These are phyloP conservation scores for Sisor rabdophorus DNA, from an alignment of 2,113 vertebrate genomes.

Conservation along the genomic window DNA sequence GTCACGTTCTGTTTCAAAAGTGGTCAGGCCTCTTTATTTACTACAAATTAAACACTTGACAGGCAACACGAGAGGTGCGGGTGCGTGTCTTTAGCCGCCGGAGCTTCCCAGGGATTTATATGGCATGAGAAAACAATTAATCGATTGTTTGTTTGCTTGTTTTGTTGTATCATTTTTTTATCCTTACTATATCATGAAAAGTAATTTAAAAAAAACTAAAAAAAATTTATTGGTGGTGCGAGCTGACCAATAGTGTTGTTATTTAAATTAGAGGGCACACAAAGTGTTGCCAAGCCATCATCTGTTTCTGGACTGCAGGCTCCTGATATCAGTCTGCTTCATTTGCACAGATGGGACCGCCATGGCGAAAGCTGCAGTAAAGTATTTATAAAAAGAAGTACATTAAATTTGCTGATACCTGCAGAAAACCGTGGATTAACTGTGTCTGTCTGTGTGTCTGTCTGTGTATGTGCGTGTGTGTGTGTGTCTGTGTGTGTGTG, in stretches of 20 bases:
- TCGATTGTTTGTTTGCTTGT: too few species aligned
- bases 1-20: conserved; percentile 15
- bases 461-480: not conserved
- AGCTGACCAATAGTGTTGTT: too few species aligned
- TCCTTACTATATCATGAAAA: not conserved
- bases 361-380: conserved; percentile 1
- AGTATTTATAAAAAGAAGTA: conserved; percentile 16
- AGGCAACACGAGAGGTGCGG: conserved; percentile 5
- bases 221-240: too few species aligned
- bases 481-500: conserved; percentile 11
- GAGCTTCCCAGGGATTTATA: not conserved
- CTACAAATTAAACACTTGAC: conserved; percentile 38
- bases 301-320: not conserved
- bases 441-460: not conserved
- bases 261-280: too few species aligned
- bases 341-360: conserved; percentile 3
- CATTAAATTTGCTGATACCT: conserved; percentile 14
- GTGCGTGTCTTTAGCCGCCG: conserved; percentile 8
- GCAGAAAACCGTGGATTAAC: not conserved
- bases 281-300: not conserved
- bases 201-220: too few species aligned
- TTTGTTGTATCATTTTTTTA: not conserved
- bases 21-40: conserved; percentile 10
- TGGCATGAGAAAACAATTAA: not conserved
- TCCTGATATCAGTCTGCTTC: not conserved